These are phyloP conservation scores for Archaeoteleia sp. DNA, from an alignment of 2,888 invertebrate genomes.

Conservation along the genomic window DNA sequence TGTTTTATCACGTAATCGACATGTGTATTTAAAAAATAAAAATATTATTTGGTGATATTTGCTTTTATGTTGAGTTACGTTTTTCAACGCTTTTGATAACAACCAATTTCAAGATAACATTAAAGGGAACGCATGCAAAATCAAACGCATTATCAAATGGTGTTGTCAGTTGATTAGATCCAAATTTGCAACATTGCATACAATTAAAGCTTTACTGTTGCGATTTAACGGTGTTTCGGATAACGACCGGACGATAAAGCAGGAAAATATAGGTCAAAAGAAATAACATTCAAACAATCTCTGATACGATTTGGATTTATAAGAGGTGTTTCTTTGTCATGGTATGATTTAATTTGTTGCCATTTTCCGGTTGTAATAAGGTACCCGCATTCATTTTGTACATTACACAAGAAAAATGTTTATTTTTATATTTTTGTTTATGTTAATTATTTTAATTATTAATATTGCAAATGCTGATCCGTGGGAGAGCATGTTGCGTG, in stretches of 20 bases:
- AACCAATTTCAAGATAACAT: constrained; percentile 33
- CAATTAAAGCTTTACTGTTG: constrained; percentile 7
- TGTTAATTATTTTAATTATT: no score
- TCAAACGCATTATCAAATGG: constrained; percentile 27
- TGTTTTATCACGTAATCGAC: no score
- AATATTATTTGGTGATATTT: no score
- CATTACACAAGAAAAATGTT: no score
- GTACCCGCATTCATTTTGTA: no score
- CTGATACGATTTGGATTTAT: constrained; percentile 37
- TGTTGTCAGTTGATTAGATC: constrained; percentile 4
- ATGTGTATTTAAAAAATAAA: no score
- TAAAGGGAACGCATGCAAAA: no score
- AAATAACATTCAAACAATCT: constrained; percentile 4
- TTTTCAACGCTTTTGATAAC: no score
- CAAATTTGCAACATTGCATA: constrained; percentile 12
- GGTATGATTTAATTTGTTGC: constrained; percentile 4
- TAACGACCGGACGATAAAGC: constrained; percentile 39
- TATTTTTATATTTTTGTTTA: no score
- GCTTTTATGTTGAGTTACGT: no score
- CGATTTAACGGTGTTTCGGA: constrained; percentile 24
- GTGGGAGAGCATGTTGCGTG: constrained; percentile 60
- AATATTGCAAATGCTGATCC: background rate
- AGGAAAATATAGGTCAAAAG: constrained; percentile 34
- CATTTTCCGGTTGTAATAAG: no score
- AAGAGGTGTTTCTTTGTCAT: constrained; percentile 12